Conservation (phyloP, 2,797 vertebrate genomes). For the Phalloptychus januarius region DNA sequence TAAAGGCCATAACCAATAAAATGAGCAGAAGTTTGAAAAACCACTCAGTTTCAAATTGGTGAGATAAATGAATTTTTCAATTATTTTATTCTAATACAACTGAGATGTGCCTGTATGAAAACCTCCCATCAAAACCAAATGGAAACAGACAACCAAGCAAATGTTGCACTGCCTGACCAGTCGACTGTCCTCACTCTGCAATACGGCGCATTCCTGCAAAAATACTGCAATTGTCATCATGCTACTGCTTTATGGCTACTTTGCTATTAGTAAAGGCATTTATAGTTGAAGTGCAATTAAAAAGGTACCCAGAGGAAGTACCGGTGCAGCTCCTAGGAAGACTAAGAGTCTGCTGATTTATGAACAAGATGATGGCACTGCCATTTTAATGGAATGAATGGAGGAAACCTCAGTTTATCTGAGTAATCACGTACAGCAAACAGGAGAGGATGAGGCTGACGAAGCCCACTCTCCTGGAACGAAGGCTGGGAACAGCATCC, state of each 20-base stretch:
- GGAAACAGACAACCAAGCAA: conserved; percentile 36
- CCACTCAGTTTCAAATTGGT: not conserved
- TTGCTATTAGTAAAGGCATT: conserved; percentile 76
- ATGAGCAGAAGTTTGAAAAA: not conserved
- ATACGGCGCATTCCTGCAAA: conserved; percentile 51
- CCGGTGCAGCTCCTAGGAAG: conserved; percentile 76
- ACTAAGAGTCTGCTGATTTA: conserved; percentile 68
- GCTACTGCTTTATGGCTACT: conserved; percentile 80
- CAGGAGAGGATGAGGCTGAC: conserved; percentile 21
- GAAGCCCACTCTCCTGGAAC: conserved; percentile 32
- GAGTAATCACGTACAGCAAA: conserved; percentile 26
- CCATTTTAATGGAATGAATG: conserved; percentile 62
- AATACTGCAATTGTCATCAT: conserved; percentile 57
- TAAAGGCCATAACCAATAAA: not conserved
- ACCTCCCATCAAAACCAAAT: conserved; percentile 36
- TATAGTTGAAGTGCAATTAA: conserved; percentile 80
- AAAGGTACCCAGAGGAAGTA: conserved; percentile 69
- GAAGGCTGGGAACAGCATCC: conserved; percentile 52
- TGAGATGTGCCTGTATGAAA: conserved; percentile 14
- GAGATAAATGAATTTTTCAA: not conserved
- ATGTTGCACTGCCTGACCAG: conserved; percentile 41
- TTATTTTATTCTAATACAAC: not conserved
- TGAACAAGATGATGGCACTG: conserved; percentile 61
- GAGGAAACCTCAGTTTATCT: conserved; percentile 45
- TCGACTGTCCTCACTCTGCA: conserved; percentile 33